Evolutionary conservation across 2,113 vertebrate genomes (phyloP).

Genomic region (Callorhinus ursinus): DNA sequence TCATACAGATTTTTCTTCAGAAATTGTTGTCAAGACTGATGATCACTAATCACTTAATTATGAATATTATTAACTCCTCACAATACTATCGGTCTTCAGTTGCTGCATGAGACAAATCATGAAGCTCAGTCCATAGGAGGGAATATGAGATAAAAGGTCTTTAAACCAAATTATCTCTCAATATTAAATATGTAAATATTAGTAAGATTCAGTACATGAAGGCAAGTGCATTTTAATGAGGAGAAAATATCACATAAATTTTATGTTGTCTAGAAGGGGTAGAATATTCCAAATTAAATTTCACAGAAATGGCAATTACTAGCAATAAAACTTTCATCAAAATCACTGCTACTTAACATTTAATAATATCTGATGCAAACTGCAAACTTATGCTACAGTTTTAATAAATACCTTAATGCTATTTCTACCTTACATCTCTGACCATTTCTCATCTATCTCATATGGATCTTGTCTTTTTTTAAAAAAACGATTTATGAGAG

Average conservation of each 20-base stretch:
- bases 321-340: background rate
- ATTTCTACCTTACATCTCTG: background rate
- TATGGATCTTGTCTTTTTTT: background rate
- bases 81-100: background rate
- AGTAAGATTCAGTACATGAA: background rate
- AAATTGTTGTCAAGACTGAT: background rate
- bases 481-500: background rate
- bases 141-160: background rate
- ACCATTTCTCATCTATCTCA: background rate
- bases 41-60: background rate
- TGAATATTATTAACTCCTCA: conserved; percentile 5
- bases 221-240: background rate
- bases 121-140: background rate
- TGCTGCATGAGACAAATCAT: background rate
- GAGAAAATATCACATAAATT: background rate
- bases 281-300: conserved; percentile 33
- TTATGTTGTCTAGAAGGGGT: background rate
- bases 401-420: background rate
- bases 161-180: background rate
- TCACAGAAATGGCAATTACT: background rate
- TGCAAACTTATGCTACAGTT: background rate
- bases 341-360: background rate
- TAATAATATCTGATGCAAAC: background rate
- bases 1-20: conserved; percentile 3
- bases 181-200: background rate